Percentiles rank a stretch among this genome's conserved stretches.
Conservation (phyloP, 2,113 vertebrate genomes). For the Pogonocichla stellata region DNA sequence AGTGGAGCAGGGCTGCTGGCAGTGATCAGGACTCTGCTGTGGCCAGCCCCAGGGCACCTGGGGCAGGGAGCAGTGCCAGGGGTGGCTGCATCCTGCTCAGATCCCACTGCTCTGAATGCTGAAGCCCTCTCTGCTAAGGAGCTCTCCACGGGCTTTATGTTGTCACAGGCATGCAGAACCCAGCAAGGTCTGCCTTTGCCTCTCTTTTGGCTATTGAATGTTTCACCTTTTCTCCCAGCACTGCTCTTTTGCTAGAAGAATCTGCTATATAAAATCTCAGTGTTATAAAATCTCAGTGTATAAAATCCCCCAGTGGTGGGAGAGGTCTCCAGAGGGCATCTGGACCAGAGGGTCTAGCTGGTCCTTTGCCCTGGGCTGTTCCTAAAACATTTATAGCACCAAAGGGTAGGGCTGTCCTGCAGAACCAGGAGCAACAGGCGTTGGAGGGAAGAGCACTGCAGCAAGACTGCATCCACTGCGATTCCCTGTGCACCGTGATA, state of each 20-base stretch:
- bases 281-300: background rate
- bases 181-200: background rate
- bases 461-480: rapidly evolving
- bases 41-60: background rate
- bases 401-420: background rate
- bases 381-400: background rate
- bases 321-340: background rate
- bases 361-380: background rate
- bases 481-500: rapidly evolving
- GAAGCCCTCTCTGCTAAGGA: background rate
- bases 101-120: background rate
- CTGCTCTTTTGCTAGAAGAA: background rate
- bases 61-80: background rate
- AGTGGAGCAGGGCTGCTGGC: background rate
- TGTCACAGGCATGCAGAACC: background rate
- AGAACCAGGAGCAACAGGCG: background rate
- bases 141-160: background rate
- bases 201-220: background rate
- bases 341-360: rapidly evolving
- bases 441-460: background rate
- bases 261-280: background rate
- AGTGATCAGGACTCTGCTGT: background rate
- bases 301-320: background rate
- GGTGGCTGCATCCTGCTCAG: background rate
- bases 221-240: background rate